Conservation (phyloP, 2,888 invertebrate species). For the Scaeva pyrastri region DNA sequence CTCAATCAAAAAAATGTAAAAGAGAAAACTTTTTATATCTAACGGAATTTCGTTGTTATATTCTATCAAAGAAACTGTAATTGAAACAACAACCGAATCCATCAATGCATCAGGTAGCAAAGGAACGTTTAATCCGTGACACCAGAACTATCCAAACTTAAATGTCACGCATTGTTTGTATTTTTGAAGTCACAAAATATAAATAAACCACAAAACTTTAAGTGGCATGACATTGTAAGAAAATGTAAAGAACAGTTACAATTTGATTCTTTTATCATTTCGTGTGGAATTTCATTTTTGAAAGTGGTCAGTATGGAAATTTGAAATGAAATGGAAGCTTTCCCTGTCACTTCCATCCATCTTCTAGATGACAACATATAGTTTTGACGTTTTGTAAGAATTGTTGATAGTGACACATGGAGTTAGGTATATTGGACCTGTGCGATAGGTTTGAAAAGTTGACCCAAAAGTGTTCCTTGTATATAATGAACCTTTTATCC, state of each 20-base stretch:
- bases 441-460: background rate
- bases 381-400: background rate
- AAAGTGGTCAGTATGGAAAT: slow-evolving; percentile 23
- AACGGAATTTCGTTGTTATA: background rate
- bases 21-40: slow-evolving; percentile 10
- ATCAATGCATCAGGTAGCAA: slow-evolving; percentile 36
- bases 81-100: slow-evolving; percentile 19
- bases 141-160: slow-evolving; percentile 1
- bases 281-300: slow-evolving; percentile 21
- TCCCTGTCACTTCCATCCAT: slow-evolving; percentile 33
- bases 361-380: background rate
- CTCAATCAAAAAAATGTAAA: background rate
- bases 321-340: slow-evolving; percentile 13
- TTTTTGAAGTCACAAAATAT: slow-evolving; percentile 45
- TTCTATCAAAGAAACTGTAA: slow-evolving; percentile 1
- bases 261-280: background rate
- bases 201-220: slow-evolving; percentile 44
- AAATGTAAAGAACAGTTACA: slow-evolving; percentile 4
- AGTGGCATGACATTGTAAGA: slow-evolving; percentile 34
- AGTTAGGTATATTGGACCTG: background rate
- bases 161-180: slow-evolving; percentile 56
- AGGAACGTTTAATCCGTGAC: slow-evolving; percentile 32
- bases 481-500: background rate
- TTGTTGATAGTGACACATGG: background rate
- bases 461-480: background rate